These are phyloP conservation scores for Tetrax tetrax DNA, from an alignment of 2,113 vertebrate genomes.

Conservation along the genomic window DNA sequence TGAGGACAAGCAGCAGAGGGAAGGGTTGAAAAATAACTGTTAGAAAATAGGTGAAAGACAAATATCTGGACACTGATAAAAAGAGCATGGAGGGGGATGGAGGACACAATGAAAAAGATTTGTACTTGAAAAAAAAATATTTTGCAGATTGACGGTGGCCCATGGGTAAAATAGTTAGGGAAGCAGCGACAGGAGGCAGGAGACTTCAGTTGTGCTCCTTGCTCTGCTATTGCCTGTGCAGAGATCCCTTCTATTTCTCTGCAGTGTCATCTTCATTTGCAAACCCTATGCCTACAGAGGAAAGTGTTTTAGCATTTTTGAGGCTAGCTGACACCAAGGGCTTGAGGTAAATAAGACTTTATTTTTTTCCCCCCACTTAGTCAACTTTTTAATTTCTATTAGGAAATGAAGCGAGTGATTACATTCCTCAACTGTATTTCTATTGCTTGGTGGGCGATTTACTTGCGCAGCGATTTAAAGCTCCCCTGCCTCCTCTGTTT, in stretches of 20 bases:
- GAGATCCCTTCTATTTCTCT: neutral
- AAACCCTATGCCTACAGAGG: neutral
- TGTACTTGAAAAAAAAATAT: neutral
- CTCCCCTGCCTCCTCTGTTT: neutral
- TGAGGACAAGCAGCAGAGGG: neutral
- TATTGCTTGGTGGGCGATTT: neutral
- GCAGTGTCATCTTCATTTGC: neutral
- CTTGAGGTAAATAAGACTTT: neutral
- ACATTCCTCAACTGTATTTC: neutral
- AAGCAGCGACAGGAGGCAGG: neutral
- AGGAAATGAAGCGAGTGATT: neutral
- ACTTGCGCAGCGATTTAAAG: neutral
- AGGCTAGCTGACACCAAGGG: neutral
- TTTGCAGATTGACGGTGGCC: neutral
- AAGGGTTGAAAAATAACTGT: neutral
- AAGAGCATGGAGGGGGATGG: fast-evolving
- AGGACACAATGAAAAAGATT: neutral
- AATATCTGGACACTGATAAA: neutral
- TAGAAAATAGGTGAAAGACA: neutral
- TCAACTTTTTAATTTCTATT: neutral
- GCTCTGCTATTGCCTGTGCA: neutral
- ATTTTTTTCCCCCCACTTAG: fast-evolving
- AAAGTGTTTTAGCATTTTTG: neutral
- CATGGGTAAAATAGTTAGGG: fast-evolving
- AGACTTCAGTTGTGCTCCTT: neutral